Base-by-base conservation (phyloP, 2,888 invertebrate species). In the Nomada fucata region DNA sequence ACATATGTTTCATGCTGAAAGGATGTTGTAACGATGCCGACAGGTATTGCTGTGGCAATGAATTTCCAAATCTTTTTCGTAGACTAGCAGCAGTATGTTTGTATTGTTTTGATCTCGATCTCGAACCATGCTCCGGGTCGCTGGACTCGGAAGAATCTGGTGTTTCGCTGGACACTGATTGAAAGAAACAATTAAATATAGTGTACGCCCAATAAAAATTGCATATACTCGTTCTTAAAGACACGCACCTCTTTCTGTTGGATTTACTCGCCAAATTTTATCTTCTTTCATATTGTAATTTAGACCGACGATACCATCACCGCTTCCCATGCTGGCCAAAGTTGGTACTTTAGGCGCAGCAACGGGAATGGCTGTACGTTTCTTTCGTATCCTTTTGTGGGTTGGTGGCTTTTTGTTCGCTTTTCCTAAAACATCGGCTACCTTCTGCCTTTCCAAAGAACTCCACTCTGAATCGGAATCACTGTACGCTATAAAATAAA, bases 391-490 rank as follows among this genome's bases (percentile, higher is more conserved):
- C 91, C 96, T 95, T 92, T 97, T 97, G 91, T 96, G 96, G 23
- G 96, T 95, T 64, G 96, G 95, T 10, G 96, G 94, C 92, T 96
- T 96, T 86, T 96, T 95, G 91, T 95, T 96, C 83, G 95, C 96
- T 93, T 96, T 96, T 70, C 95, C 95, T 90, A 95, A 94, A 44
- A 95, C 95, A 88, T 96, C 96, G 0, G 91, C 90, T 86, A 95
- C 95, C 80, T 95, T 94, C 85, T 96, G 95, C 82, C 96, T 94
- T 89, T 96, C 96, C 87, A 95, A 94, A 83, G 97, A 97, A 88
- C 97, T 97, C 92, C 96, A 97, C 86, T 98, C 98, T 89, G 97
- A 98, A 94, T 98, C 98, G 9, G 98, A 98, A 94, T 98, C 98
- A 77, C 97, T 97, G 94, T 97, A 97, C 76, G 97, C 97, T 96